Base-by-base conservation (phyloP, 2,888 invertebrate genomes). In the Unio pictorum region DNA sequence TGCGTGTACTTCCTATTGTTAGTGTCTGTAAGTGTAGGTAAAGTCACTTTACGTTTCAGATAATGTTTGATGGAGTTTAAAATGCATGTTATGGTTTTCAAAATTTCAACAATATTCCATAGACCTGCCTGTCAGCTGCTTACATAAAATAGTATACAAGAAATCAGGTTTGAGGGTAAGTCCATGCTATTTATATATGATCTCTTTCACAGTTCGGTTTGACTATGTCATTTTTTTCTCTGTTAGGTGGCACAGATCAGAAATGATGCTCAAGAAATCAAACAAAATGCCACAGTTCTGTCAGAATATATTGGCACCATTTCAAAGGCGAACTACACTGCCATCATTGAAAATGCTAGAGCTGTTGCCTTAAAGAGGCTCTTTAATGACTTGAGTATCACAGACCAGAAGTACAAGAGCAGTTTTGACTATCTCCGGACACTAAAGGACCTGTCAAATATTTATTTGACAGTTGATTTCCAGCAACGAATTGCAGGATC, bases 391-490 rank as follows among this genome's bases (percentile, higher is more conserved):
- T 74, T 87, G 7, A 71, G 72, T 18, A 75, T 87, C 26, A 81
- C 73, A 3, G 70, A 76, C 7, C 80, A 82, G 66, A 69, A 83
- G 55, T 79, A 84, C 61, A 85, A 84, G 67, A 83, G 78, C 61
- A 81, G 84, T 34, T 84, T 88, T 59, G 86, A 88, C 73, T 87
- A 87, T 68, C 76, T 88, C 23, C 72, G 85, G 7, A 85, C 87
- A 2, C 76, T 88, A 11, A 75, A 80, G 61, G 79, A 79, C 17
- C 69, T 84, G 11, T 79, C 82, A 20, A 79, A 84, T 55, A 79
- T 82, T 3, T 84, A 85, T 68, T 71, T 87, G 20, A 84, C 86
- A 18, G 84, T 88, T 1, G 86, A 87, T 74, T 88, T 83, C 72
- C 81, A 86, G 66, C 83, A 83, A 68, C 71, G 79, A 26, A 83